Conservation (phyloP, 1,140 invertebrate genomes). For the Brachionus manjavacas region DNA sequence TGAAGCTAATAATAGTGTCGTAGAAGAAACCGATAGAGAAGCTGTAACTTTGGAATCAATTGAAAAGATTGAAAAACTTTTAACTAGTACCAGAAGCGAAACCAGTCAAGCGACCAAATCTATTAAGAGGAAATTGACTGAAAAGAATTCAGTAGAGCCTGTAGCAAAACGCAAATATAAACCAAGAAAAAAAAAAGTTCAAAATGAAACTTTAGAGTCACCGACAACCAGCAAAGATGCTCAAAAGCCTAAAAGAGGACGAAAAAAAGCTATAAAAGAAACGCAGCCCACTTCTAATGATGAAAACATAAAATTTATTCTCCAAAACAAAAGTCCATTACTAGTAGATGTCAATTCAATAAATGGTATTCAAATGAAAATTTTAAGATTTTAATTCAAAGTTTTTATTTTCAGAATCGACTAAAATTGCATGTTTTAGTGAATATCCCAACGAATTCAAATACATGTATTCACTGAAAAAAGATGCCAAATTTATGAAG, state of each 20-base stretch:
- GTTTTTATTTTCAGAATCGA: not conserved
- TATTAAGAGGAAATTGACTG: not conserved
- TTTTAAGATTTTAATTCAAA: not conserved
- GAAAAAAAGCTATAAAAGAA: not conserved
- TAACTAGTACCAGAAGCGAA: not conserved
- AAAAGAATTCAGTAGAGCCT: not conserved
- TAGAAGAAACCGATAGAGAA: not conserved
- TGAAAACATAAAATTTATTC: not conserved
- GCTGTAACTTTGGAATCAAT: not conserved
- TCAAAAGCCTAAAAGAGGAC: not conserved
- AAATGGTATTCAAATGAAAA: not conserved
- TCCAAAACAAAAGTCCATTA: not conserved
- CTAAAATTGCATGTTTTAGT: constrained; percentile 21
- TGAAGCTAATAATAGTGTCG: not conserved
- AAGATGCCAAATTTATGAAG: constrained; percentile 17
- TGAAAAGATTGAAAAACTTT: not conserved
- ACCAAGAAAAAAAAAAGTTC: not conserved
- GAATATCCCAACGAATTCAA: constrained; percentile 37
- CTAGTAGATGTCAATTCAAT: not conserved
- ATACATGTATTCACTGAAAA: constrained; percentile 41
- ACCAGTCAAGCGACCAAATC: not conserved
- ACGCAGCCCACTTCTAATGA: not conserved
- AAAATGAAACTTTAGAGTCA: not conserved
- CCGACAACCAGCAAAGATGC: not conserved
- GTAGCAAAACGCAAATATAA: not conserved